Conservation (phyloP, 2,888 invertebrate genomes). For the Cephus nigrinus region DNA sequence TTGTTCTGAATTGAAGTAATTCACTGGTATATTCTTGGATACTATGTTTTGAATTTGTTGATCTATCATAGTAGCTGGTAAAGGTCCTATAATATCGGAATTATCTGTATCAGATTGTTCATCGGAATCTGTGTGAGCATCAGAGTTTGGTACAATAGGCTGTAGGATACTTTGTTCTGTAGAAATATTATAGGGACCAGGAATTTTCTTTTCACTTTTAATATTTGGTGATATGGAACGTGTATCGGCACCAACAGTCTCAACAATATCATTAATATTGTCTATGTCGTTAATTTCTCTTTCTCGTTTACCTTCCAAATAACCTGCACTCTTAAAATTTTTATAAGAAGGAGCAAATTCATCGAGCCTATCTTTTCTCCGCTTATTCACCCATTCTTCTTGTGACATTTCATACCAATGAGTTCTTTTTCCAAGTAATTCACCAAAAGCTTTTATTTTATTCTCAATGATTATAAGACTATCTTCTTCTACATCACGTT, state of each 20-base stretch:
- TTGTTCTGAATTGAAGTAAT: not conserved
- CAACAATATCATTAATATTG: constrained; percentile 8
- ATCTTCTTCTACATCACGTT: constrained; percentile 34
- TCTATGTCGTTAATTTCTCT: not conserved
- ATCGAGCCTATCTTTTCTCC: constrained; percentile 76
- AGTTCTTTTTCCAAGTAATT: constrained; percentile 65
- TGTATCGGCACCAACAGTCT: not conserved
- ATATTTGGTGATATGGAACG: not conserved
- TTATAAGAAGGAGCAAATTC: constrained; percentile 81
- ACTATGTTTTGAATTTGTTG: too few species aligned
- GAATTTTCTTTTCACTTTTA: not conserved
- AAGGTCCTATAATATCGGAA: constrained; percentile 40
- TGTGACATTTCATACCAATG: constrained; percentile 76
- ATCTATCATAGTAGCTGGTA: constrained; percentile 30
- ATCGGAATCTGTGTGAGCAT: not conserved
- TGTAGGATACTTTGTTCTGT: not conserved
- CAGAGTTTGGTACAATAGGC: not conserved
- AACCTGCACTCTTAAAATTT: constrained; percentile 45
- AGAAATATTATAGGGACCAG: not conserved
- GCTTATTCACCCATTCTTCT: constrained; percentile 82
- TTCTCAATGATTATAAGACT: constrained; percentile 51
- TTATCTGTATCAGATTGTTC: constrained; percentile 31
- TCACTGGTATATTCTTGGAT: not conserved
- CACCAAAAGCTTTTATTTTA: constrained; percentile 56
- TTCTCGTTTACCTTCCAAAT: constrained; percentile 17